These are phyloP conservation scores for Ceratotherium simum DNA, from an alignment of 2,113 vertebrate genomes.

Conservation along the genomic window DNA sequence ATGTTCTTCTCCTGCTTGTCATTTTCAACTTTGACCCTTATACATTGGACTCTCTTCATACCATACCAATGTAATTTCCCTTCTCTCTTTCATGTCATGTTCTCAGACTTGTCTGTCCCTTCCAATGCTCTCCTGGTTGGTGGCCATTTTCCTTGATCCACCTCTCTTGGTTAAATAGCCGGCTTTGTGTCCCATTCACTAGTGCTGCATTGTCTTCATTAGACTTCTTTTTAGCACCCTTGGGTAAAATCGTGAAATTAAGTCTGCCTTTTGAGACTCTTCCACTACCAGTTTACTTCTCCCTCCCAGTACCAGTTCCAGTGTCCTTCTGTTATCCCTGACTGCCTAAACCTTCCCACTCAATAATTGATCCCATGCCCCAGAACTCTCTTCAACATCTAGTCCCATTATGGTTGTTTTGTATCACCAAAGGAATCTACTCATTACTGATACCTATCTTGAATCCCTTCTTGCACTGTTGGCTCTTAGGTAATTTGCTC, in stretches of 20 bases:
- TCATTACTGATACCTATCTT: not conserved
- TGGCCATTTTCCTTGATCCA: not conserved
- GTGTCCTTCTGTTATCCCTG: not conserved
- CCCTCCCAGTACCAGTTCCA: not conserved
- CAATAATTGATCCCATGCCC: not conserved
- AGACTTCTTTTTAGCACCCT: not conserved
- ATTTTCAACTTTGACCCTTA: not conserved
- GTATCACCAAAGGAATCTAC: not conserved
- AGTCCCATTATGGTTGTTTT: not conserved
- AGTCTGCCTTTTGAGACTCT: not conserved
- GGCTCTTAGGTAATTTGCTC: not conserved
- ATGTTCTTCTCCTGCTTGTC: constrained; percentile 15
- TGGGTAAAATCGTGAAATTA: constrained; percentile 28
- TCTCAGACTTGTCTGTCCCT: not conserved
- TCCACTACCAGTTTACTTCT: not conserved
- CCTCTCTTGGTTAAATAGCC: not conserved
- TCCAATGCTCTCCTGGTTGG: not conserved
- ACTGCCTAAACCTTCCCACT: not conserved
- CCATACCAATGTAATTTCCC: not conserved
- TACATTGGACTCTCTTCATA: not conserved
- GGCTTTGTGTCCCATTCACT: not conserved
- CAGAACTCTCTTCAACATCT: not conserved
- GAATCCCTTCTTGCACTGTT: not conserved
- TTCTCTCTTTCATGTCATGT: not conserved
- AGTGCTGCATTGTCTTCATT: not conserved